phyloP scores from a whole-genome alignment of 2,888 invertebrate genomes.

The Callinectes sapidus region DNA sequence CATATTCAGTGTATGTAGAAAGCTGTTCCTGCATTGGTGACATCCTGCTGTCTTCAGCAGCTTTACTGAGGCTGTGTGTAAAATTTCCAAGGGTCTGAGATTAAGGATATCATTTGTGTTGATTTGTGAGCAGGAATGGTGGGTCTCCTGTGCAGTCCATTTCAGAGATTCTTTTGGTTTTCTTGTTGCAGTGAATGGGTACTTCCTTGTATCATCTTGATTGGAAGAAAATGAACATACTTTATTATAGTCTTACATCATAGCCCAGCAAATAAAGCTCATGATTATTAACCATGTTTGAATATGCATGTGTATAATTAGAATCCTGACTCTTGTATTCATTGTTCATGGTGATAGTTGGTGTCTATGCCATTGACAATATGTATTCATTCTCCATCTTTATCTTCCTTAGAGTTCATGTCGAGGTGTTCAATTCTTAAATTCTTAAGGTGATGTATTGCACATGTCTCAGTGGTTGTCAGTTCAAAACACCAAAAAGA shows the following conservation, averaged over 20 bases:
- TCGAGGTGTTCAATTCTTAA: no score
- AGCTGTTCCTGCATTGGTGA: neutral
- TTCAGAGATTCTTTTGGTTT: neutral
- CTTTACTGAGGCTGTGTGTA: neutral
- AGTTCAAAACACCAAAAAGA: no score
- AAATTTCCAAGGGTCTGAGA: no score
- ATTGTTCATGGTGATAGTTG: neutral
- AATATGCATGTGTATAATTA: no score
- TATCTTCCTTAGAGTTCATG: no score
- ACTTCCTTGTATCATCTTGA: neutral
- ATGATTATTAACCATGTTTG: neutral
- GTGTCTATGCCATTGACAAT: neutral
- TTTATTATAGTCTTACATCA: neutral
- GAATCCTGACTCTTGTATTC: neutral
- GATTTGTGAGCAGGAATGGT: neutral
- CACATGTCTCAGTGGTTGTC: no score
- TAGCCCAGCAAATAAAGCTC: neutral
- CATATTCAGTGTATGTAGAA: neutral
- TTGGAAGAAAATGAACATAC: neutral
- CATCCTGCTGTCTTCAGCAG: neutral
- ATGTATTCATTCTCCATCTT: no score
- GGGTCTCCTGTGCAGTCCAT: neutral
- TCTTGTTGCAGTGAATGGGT: neutral
- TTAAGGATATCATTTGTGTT: neutral
- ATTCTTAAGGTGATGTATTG: no score